Evolutionary conservation across 2,113 vertebrate genomes (phyloP).

Genomic region (Seriola quinqueradiata): DNA sequence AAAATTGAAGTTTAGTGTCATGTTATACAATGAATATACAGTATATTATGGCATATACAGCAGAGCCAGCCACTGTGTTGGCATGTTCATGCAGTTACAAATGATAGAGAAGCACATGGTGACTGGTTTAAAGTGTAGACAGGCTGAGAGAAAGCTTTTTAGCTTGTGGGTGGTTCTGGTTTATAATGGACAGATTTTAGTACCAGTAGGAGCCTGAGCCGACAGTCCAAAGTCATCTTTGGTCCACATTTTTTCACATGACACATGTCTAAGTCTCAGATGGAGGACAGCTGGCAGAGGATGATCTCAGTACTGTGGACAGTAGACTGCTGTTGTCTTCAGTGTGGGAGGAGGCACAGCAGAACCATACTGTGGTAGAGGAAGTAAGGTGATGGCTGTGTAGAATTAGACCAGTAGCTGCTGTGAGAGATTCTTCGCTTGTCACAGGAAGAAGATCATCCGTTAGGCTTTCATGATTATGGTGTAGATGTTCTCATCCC

Average conservation of each 20-base stretch:
- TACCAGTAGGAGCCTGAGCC: constrained; percentile 26
- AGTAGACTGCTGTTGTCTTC: constrained; percentile 35
- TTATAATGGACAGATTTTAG: constrained; percentile 45
- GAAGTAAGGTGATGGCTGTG: constrained; percentile 47
- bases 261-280: constrained; percentile 42
- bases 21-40: background rate
- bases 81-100: background rate
- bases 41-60: background rate
- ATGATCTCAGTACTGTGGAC: constrained; percentile 40
- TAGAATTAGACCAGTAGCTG: constrained; percentile 49
- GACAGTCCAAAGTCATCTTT: constrained; percentile 24
- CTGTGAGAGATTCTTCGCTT: constrained; percentile 40
- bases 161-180: constrained; percentile 46
- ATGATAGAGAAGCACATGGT: background rate
- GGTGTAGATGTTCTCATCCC: constrained; percentile 38
- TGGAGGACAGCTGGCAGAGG: constrained; percentile 61
- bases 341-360: constrained; percentile 56
- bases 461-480: constrained; percentile 42
- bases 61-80: background rate
- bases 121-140: background rate
- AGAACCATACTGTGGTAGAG: constrained; percentile 47
- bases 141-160: constrained; percentile 18
- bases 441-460: constrained; percentile 54
- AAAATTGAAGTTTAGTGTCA: background rate
- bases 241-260: constrained; percentile 34